Base-by-base conservation (phyloP, 1,140 invertebrate genomes). In the Babylonia areolata region DNA sequence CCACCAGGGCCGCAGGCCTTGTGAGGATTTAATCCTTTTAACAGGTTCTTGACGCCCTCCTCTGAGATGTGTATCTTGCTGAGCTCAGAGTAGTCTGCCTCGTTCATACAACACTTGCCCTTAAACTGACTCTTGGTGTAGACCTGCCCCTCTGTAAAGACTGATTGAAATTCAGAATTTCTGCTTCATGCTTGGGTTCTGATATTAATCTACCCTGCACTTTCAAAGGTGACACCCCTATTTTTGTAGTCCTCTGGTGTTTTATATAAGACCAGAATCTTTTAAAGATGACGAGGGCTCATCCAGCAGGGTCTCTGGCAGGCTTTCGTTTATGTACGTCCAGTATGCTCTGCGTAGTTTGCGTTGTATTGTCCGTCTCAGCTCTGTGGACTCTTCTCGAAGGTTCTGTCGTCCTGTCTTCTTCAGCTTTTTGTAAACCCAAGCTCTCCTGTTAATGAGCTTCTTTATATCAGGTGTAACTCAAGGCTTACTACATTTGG, bases 1-100 rank as follows among this genome's bases (percentile, higher is more conserved):
- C 80, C 23, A 35, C 87, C 86, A 33, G 86, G 88, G n/a, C 88
- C 82, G 0, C 69, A 40, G 23, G 88, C 88, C 77, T 89, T 87
- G 51, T 80, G 3, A 6, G 77, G 37, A 39, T 89, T 58, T 6
- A 86, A 51, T 2, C 54, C 37, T 51, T 69, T 37, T 42, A 88
- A 35, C 17, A 85, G 83, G 42, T 87, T 81, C 0, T 28, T 23
- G 2, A 87, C 79, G 17, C 82, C 85, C 12, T 80, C 81, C 23
- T 31, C 54, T 9, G 75, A 28, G 35, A 84, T 87, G 64, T 87
- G n/a, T 39, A 88, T 86, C 9, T 84, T 80, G 39, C 33, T 39
- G 40, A 86, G 83, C 2, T 15, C 58, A 1, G 77, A 31, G 35
- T 40, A 40, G 77, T 42, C 39, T 42, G 2, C 23, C 5, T 46